These are phyloP conservation scores for Loriculus beryllinus DNA, from an alignment of 2,797 vertebrate genomes.

Conservation along the genomic window DNA sequence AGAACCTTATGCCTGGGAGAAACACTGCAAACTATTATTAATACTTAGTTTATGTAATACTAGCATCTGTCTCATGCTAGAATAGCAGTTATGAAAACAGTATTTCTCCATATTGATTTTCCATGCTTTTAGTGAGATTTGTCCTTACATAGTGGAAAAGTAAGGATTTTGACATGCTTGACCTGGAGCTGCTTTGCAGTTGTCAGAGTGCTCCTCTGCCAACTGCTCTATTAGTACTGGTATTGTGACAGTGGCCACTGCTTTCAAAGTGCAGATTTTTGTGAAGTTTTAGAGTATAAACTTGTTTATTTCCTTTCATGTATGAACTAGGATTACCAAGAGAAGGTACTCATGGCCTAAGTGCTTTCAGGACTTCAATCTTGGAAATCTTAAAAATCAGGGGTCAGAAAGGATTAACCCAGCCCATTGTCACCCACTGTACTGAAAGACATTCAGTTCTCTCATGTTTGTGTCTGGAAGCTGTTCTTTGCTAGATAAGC, in stretches of 20 bases:
- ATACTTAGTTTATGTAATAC: neutral
- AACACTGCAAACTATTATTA: neutral
- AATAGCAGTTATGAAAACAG: neutral
- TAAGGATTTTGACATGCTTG: neutral
- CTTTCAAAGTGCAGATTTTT: neutral
- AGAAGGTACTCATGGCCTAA: neutral
- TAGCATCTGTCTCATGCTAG: neutral
- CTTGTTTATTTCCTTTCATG: neutral
- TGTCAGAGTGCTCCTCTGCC: neutral
- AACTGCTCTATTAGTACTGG: neutral
- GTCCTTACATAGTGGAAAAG: neutral
- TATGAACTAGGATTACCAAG: neutral
- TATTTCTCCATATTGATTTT: neutral
- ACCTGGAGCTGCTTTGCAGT: neutral
- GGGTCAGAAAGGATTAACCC: neutral
- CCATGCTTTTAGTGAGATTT: neutral
- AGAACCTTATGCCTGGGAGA: neutral
- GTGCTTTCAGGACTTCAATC: neutral
- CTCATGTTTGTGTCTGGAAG: neutral
- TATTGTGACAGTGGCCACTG: neutral
- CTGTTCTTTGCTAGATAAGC: neutral
- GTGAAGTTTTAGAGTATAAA: neutral
- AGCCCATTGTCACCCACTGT: neutral
- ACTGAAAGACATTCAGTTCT: neutral
- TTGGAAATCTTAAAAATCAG: conserved; percentile 7